Conservation (phyloP, 2,113 vertebrate genomes). For the Sorex fumeus region DNA sequence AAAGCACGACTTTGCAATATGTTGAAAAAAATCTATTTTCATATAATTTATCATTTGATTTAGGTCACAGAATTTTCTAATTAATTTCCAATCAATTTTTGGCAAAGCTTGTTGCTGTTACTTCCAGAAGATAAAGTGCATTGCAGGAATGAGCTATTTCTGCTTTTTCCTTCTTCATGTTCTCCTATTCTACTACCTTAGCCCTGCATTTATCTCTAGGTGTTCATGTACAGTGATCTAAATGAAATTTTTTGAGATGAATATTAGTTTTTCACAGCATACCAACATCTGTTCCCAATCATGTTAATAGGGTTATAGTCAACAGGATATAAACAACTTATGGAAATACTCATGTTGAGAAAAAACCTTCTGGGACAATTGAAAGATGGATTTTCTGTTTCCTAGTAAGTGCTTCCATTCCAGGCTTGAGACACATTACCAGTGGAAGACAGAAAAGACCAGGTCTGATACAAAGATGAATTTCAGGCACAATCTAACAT, state of each 20-base stretch:
- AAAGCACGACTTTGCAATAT: conserved; percentile 48
- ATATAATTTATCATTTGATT: conserved; percentile 70
- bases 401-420: conserved; percentile 10
- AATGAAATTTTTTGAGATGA: conserved; percentile 66
- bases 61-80: conserved; percentile 73
- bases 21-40: conserved; percentile 57
- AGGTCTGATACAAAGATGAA: background rate
- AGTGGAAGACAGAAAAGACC: background rate
- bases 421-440: background rate
- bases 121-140: conserved; percentile 66
- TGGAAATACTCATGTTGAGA: conserved; percentile 62
- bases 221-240: conserved; percentile 66
- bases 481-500: conserved; percentile 13
- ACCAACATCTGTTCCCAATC: conserved; percentile 60
- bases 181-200: conserved; percentile 47
- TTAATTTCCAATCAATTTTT: conserved; percentile 73
- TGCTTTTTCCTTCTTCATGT: conserved; percentile 8
- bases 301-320: conserved; percentile 59
- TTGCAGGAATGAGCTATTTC: conserved; percentile 65
- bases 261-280: conserved; percentile 61
- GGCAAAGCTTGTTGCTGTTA: conserved; percentile 57
- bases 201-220: conserved; percentile 52
- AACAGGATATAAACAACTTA: conserved; percentile 51
- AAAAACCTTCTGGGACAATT: conserved; percentile 42
- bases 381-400: conserved; percentile 56